Conservation (phyloP, 2,888 invertebrate genomes). For the Heliothis peltigera region DNA sequence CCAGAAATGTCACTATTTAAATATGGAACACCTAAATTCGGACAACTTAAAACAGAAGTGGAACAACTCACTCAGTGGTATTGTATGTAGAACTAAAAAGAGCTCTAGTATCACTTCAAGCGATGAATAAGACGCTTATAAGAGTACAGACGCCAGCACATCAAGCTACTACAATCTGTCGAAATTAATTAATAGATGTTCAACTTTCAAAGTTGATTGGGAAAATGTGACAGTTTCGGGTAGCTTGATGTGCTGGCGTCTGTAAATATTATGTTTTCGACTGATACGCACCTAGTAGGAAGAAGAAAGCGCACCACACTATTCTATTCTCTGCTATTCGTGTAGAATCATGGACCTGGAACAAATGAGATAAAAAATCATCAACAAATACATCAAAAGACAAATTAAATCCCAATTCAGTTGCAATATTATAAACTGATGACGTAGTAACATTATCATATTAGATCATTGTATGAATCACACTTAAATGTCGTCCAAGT, state of each 20-base stretch:
- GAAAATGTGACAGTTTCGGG: too few species aligned
- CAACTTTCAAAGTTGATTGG: too few species aligned
- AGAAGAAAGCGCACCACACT: constrained; percentile 61
- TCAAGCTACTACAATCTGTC: too few species aligned
- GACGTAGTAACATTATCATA: not conserved
- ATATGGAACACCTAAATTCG: not conserved
- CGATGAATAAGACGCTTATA: constrained; percentile 3
- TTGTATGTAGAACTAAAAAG: too few species aligned
- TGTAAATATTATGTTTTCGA: not conserved
- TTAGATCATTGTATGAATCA: constrained; percentile 21
- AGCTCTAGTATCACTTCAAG: too few species aligned
- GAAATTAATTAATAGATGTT: too few species aligned
- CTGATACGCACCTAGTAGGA: constrained; percentile 66
- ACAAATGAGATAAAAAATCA: constrained; percentile 26
- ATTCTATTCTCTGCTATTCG: constrained; percentile 53
- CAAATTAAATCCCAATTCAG: not conserved
- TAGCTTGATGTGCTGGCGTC: too few species aligned
- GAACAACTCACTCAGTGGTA: constrained; percentile 2
- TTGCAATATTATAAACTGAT: not conserved
- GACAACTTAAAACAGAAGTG: not conserved
- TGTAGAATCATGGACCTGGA: constrained; percentile 69
- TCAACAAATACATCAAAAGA: constrained; percentile 4
- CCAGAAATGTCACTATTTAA: not conserved
- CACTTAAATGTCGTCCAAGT: not conserved
- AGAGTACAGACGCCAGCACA: too few species aligned